Conservation (phyloP, 2,113 vertebrate species). For the Lycaon pictus region DNA sequence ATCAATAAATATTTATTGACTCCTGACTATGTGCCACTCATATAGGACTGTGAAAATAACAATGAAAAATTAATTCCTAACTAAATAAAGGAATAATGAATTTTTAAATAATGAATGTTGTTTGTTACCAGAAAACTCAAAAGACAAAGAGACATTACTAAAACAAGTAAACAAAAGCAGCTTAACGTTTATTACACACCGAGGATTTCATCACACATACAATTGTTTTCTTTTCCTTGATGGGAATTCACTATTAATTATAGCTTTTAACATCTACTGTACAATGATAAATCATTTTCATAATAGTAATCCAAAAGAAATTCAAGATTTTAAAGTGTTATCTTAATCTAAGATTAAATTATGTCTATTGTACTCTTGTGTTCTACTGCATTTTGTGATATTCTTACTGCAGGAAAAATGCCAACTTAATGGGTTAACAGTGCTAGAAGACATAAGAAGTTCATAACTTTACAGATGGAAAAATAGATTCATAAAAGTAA, state of each 20-base stretch:
- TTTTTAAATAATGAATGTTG: not conserved
- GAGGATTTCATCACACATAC: not conserved
- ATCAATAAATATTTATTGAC: not conserved
- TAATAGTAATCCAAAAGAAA: not conserved
- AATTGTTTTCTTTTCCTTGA: not conserved
- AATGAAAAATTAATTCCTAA: not conserved
- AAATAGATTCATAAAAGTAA: not conserved
- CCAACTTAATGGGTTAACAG: not conserved
- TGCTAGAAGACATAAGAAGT: not conserved
- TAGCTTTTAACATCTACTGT: not conserved
- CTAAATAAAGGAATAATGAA: not conserved
- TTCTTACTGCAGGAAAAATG: not conserved
- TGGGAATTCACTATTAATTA: not conserved
- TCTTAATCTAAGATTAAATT: not conserved
- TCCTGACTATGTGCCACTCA: not conserved
- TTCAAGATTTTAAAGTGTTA: not conserved
- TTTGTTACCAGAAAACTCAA: not conserved
- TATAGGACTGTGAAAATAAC: not conserved
- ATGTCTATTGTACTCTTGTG: not conserved
- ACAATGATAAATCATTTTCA: not conserved
- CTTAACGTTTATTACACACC: not conserved
- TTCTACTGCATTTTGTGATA: not conserved
- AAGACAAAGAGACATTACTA: slow-evolving; percentile 7
- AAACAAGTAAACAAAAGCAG: not conserved
- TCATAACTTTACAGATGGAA: not conserved